phyloP scores from a whole-genome alignment of 2,888 invertebrate genomes.

The Oxycera nigricornis region DNA sequence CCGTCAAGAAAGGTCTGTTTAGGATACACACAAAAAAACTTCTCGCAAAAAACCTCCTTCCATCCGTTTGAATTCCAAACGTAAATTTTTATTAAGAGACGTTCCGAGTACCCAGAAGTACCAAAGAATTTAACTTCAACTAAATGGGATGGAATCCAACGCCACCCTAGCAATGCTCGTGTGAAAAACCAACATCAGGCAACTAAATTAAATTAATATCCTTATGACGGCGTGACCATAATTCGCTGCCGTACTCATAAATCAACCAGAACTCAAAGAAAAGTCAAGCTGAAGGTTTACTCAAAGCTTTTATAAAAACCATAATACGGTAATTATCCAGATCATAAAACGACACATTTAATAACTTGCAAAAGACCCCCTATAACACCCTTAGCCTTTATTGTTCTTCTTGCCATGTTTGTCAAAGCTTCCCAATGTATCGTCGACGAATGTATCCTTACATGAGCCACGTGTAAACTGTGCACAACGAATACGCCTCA shows the following conservation, averaged over 20 bases:
- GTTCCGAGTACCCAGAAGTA: no score
- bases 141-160: no score
- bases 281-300: not conserved
- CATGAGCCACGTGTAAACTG: not conserved
- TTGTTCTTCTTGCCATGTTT: not conserved
- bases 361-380: slow-evolving; percentile 10
- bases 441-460: not conserved
- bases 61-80: no score
- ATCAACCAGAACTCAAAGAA: not conserved
- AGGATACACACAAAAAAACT: no score
- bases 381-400: not conserved
- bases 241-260: not conserved
- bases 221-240: not conserved
- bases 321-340: slow-evolving; percentile 14
- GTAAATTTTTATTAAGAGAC: no score
- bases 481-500: not conserved
- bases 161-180: no score
- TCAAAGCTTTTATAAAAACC: slow-evolving; percentile 14
- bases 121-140: no score
- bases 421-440: not conserved
- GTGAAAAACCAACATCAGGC: no score
- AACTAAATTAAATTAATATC: not conserved
- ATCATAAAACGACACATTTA: slow-evolving; percentile 19
- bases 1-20: no score
- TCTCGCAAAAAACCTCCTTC: no score